These are phyloP conservation scores for Coryphaenoides rupestris DNA, from an alignment of 2,113 vertebrate species.

Conservation along the genomic window DNA sequence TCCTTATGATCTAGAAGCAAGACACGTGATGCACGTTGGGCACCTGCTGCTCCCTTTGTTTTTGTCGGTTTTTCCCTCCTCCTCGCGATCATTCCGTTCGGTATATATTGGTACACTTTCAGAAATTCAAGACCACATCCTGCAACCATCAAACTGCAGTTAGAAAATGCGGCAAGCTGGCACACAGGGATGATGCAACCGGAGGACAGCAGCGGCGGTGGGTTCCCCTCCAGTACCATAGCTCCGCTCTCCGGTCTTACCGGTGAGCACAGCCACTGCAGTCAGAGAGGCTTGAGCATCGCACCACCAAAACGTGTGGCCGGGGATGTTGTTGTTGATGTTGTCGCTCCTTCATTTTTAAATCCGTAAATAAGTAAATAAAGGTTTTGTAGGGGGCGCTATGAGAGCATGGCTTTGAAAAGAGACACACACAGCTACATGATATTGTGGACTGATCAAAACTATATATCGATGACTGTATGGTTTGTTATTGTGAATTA, in stretches of 20 bases:
- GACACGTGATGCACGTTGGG: too few species aligned
- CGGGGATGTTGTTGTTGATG: neutral
- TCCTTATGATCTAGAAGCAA: too few species aligned
- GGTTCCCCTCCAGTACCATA: constrained; percentile 51
- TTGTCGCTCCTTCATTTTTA: neutral
- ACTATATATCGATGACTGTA: too few species aligned
- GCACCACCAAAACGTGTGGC: constrained; percentile 1
- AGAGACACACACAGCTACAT: too few species aligned
- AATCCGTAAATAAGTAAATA: too few species aligned
- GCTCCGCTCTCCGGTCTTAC: constrained; percentile 39
- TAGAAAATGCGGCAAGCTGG: constrained; percentile 75
- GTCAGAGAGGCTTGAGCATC: neutral
- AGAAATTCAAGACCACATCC: constrained; percentile 50
- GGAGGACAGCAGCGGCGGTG: constrained; percentile 62
- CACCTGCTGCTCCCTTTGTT: constrained; percentile 4
- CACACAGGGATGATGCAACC: constrained; percentile 75
- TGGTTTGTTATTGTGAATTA: too few species aligned
- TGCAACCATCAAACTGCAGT: constrained; percentile 68
- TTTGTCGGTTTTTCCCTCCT: constrained; percentile 13
- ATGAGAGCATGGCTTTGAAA: too few species aligned
- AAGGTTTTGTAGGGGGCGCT: too few species aligned
- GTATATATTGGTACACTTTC: constrained; percentile 22
- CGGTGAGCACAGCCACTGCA: neutral
- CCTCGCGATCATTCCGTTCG: constrained; percentile 6
- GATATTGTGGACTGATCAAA: too few species aligned